Evolutionary conservation across 2,113 vertebrate species (phyloP).

Genomic region (Polypterus senegalus): DNA sequence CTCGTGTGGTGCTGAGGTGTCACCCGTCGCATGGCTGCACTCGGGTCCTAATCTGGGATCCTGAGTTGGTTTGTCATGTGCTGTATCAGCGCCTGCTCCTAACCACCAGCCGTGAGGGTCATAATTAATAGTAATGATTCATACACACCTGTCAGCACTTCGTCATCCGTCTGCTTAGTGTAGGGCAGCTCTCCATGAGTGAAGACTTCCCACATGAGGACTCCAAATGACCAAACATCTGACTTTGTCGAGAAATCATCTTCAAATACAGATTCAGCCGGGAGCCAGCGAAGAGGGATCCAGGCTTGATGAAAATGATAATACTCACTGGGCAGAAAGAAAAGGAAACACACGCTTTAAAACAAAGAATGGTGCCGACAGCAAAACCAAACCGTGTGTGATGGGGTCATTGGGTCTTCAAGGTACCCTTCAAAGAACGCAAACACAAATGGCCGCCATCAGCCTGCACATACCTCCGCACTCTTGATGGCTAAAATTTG

Average conservation of each 20-base stretch:
- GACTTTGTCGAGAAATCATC: conserved; percentile 92
- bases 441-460: too few species aligned
- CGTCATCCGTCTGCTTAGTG: conserved; percentile 63
- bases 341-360: conserved; percentile 1
- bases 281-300: conserved; percentile 93
- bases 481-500: too few species aligned
- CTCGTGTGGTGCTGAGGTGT: too few species aligned
- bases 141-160: conserved; percentile 75
- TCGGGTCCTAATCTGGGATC: too few species aligned
- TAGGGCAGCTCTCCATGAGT: conserved; percentile 82
- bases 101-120: background rate
- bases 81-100: too few species aligned
- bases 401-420: too few species aligned
- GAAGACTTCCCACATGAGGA: conserved; percentile 97
- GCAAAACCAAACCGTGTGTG: too few species aligned
- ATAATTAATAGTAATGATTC: background rate
- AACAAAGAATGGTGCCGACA: background rate
- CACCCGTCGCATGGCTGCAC: too few species aligned
- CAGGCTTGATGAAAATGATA: conserved; percentile 88
- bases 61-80: too few species aligned
- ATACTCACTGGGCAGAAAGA: conserved; percentile 65
- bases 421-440: too few species aligned
- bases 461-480: too few species aligned
- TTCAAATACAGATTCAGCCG: conserved; percentile 79
- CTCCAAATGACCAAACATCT: conserved; percentile 88